Conservation (phyloP, 2,797 vertebrate genomes). For the Allobates femoralis region DNA sequence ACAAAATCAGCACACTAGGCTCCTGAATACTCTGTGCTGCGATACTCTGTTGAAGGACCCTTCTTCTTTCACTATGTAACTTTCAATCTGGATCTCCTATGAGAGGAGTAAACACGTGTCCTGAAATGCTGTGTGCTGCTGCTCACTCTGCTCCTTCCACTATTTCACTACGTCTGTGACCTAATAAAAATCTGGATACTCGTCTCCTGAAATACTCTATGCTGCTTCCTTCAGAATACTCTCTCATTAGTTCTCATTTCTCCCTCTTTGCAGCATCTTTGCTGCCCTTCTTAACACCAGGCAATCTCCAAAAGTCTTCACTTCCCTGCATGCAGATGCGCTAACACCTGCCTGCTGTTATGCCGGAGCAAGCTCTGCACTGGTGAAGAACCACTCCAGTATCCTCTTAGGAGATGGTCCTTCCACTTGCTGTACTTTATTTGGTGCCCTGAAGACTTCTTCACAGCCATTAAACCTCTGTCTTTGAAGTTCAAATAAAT, state of each 20-base stretch:
- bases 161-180: not conserved
- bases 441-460: too few species aligned
- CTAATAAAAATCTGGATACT: not conserved
- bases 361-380: too few species aligned
- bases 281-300: too few species aligned
- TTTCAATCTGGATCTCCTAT: not conserved
- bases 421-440: too few species aligned
- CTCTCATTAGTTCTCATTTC: not conserved
- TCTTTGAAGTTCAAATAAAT: too few species aligned
- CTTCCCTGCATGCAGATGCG: too few species aligned
- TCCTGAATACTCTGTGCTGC: not conserved
- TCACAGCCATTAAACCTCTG: too few species aligned
- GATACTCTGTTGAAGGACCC: not conserved
- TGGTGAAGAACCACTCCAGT: too few species aligned
- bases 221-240: not conserved
- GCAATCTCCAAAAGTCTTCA: too few species aligned
- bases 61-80: not conserved
- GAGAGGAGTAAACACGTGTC: not conserved
- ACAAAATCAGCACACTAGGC: not conserved
- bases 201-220: not conserved
- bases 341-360: too few species aligned
- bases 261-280: not conserved
- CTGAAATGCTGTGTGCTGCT: not conserved
- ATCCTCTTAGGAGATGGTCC: too few species aligned
- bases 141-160: not conserved